A percentile compares a stretch with the other conserved stretches of the same genome.
Conservation (phyloP, 2,797 vertebrate species). For the Macrochelys suwanniensis region DNA sequence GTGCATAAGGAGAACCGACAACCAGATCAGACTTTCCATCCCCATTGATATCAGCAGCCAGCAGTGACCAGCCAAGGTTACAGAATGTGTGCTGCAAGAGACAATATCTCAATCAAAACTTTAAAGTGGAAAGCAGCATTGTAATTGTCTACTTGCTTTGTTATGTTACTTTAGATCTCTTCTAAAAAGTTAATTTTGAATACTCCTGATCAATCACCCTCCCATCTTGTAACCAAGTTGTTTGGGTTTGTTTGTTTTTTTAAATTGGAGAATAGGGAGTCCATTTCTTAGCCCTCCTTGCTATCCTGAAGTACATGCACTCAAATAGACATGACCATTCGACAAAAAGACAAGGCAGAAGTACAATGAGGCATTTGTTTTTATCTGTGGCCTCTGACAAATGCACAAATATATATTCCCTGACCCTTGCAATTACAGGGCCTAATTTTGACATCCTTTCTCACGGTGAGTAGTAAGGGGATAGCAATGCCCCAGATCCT, state of each 20-base stretch:
- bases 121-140: slow-evolving; percentile 26
- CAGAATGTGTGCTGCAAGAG: slow-evolving; percentile 81
- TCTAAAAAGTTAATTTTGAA: slow-evolving; percentile 9
- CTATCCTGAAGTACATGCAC: background rate
- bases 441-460: background rate
- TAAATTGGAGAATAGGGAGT: background rate
- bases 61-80: slow-evolving; percentile 85
- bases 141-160: background rate
- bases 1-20: slow-evolving; percentile 82
- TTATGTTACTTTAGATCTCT: background rate
- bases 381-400: background rate
- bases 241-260: background rate
- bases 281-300: background rate
- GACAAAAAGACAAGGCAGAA: background rate
- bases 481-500: background rate
- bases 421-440: background rate
- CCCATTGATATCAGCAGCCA: slow-evolving; percentile 80
- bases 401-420: background rate
- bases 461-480: background rate
- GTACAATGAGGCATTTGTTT: background rate
- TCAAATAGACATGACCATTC: background rate
- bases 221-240: background rate
- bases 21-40: slow-evolving; percentile 79
- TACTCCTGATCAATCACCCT: slow-evolving; percentile 1
- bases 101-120: background rate